Percentiles rank a stretch among this genome's conserved stretches.
phyloP scores from a whole-genome alignment of 2,797 vertebrate species.

The Hozukius guyotensis region DNA sequence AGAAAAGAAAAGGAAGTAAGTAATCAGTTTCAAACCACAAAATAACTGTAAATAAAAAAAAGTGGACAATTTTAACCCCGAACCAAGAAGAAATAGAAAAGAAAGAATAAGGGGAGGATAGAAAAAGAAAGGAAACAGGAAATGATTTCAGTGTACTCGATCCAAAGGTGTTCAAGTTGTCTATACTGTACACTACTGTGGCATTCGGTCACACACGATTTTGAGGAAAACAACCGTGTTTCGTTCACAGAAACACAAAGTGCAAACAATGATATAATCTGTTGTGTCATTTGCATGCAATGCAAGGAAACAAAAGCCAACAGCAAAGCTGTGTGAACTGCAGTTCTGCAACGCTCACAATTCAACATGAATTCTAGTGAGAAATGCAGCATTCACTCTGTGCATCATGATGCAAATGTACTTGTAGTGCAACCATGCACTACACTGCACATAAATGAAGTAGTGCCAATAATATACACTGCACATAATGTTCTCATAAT shows the following conservation, averaged over 20 bases:
- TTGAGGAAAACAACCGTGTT: not conserved
- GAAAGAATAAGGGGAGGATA: not conserved
- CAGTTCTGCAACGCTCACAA: not conserved
- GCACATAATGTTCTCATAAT: constrained; percentile 20
- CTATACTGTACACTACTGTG: not conserved
- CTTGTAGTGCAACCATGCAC: constrained; percentile 4
- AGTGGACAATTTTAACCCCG: constrained; percentile 4
- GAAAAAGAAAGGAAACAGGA: constrained; percentile 6
- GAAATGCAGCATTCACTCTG: not conserved
- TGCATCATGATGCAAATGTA: constrained; percentile 24
- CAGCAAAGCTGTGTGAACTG: not conserved
- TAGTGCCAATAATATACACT: not conserved
- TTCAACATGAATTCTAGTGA: not conserved
- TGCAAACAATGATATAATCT: not conserved
- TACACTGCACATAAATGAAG: constrained; percentile 5
- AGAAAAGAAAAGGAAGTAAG: constrained; percentile 40
- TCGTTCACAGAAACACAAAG: not conserved
- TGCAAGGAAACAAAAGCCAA: not conserved
- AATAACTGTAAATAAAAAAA: constrained; percentile 26
- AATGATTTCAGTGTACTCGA: not conserved
- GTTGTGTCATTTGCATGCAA: not conserved
- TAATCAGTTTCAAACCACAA: constrained; percentile 46
- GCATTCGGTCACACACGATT: not conserved
- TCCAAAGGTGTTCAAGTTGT: not conserved
- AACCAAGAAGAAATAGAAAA: constrained; percentile 24